phyloP scores from a whole-genome alignment of 1,140 invertebrate species.

The Ptiloglossa arizonensis region DNA sequence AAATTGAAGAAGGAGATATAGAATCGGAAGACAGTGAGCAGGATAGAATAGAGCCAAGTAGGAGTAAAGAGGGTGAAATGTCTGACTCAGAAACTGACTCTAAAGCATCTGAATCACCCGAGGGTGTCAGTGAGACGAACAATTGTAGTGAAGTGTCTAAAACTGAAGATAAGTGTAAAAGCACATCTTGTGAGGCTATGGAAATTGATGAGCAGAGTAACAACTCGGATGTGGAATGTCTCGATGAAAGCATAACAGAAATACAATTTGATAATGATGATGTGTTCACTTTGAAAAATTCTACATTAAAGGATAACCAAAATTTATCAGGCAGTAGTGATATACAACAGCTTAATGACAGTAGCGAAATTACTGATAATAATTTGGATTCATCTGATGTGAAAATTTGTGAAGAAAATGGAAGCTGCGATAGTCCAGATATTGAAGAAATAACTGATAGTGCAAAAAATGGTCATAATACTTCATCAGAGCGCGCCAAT shows the following conservation, averaged over 20 bases:
- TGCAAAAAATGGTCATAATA: constrained; percentile 72
- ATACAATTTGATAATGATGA: constrained; percentile 68
- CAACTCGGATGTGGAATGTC: constrained; percentile 78
- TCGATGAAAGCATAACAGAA: constrained; percentile 74
- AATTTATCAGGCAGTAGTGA: constrained; percentile 50
- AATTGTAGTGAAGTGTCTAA: constrained; percentile 74
- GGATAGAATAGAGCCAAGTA: constrained; percentile 39
- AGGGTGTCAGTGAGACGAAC: constrained; percentile 69
- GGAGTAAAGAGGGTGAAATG: constrained; percentile 45
- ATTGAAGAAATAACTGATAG: constrained; percentile 78
- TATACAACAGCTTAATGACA: constrained; percentile 53
- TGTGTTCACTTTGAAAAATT: constrained; percentile 71
- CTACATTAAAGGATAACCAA: constrained; percentile 47
- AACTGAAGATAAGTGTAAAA: constrained; percentile 65
- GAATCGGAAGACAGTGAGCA: constrained; percentile 56
- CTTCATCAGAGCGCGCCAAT: constrained; percentile 50
- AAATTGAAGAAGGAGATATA: constrained; percentile 54
- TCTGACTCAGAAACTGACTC: constrained; percentile 52
- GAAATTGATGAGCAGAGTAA: constrained; percentile 77
- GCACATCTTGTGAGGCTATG: constrained; percentile 70
- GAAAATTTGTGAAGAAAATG: constrained; percentile 79
- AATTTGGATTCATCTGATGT: constrained; percentile 71
- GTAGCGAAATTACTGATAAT: constrained; percentile 62
- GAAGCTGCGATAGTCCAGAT: constrained; percentile 77
- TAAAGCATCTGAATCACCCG: constrained; percentile 52